Evolutionary conservation across 1,140 invertebrate genomes (phyloP).

Genomic region (Heliconius hewitsoni): DNA sequence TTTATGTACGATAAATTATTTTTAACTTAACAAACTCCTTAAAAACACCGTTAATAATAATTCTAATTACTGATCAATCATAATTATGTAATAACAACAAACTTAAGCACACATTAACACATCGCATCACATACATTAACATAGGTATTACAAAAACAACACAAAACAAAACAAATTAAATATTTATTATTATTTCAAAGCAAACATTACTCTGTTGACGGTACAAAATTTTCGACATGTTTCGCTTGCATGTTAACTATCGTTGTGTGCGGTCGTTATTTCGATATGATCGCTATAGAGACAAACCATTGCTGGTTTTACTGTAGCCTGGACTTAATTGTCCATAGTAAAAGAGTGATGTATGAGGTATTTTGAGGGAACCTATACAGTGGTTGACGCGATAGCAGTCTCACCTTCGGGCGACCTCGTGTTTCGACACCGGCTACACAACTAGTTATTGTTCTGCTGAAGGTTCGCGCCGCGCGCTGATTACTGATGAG

Average conservation of each 20-base stretch:
- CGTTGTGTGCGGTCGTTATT: constrained; percentile 40
- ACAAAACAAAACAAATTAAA: background rate
- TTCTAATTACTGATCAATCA: too few relatives aligned
- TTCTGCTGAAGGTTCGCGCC: constrained; percentile 69
- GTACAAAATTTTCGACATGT: constrained; percentile 66
- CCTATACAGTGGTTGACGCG: constrained; percentile 55
- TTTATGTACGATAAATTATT: too few relatives aligned
- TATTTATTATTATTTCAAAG: background rate
- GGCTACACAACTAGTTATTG: constrained; percentile 71
- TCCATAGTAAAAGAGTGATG: constrained; percentile 18
- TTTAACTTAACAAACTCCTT: too few relatives aligned
- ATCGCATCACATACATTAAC: too few relatives aligned
- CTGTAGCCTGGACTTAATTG: background rate
- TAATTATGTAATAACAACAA: too few relatives aligned
- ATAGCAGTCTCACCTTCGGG: constrained; percentile 73
- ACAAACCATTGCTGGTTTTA: constrained; percentile 19
- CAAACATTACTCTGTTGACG: constrained; percentile 44
- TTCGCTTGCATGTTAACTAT: constrained; percentile 60
- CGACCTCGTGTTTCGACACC: constrained; percentile 76
- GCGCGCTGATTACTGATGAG: constrained; percentile 75
- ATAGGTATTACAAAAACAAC: too few relatives aligned
- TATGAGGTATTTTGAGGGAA: constrained; percentile 36
- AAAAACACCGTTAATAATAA: too few relatives aligned
- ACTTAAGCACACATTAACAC: too few relatives aligned
- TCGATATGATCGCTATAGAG: background rate